These are phyloP conservation scores for Helicoverpa zea DNA, from an alignment of 1,140 invertebrate genomes.

Conservation along the genomic window DNA sequence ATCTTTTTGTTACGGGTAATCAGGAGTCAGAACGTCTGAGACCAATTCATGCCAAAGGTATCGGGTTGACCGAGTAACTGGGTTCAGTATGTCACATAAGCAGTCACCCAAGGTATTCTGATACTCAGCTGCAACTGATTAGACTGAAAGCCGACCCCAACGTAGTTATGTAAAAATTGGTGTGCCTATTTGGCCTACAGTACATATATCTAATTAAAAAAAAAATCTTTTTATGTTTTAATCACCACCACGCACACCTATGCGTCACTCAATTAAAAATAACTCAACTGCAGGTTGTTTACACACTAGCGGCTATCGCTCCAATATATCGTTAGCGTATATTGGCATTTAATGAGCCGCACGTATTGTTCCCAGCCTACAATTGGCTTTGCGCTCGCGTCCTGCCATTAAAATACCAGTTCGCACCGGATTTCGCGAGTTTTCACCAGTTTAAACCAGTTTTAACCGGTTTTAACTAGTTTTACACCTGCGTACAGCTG, in stretches of 20 bases:
- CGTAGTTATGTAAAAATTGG: neutral
- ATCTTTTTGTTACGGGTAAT: neutral
- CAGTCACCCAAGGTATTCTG: no score
- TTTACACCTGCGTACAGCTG: constrained; percentile 8
- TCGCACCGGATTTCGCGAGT: neutral
- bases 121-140: no score
- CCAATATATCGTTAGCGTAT: constrained; percentile 4
- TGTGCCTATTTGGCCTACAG: no score
- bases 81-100: no score
- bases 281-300: neutral
- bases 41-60: no score
- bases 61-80: no score
- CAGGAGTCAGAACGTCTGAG: no score
- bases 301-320: neutral
- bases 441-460: constrained; percentile 8
- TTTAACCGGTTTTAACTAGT: constrained; percentile 16
- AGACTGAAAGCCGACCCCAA: neutral
- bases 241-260: neutral
- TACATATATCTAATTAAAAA: no score
- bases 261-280: neutral
- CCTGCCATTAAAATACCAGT: constrained; percentile 7
- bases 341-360: constrained; percentile 16
- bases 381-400: constrained; percentile 4
- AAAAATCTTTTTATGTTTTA: no score
- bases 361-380: constrained; percentile 6